phyloP scores from a whole-genome alignment of 1,140 invertebrate genomes.

The Drosophila serrata region DNA sequence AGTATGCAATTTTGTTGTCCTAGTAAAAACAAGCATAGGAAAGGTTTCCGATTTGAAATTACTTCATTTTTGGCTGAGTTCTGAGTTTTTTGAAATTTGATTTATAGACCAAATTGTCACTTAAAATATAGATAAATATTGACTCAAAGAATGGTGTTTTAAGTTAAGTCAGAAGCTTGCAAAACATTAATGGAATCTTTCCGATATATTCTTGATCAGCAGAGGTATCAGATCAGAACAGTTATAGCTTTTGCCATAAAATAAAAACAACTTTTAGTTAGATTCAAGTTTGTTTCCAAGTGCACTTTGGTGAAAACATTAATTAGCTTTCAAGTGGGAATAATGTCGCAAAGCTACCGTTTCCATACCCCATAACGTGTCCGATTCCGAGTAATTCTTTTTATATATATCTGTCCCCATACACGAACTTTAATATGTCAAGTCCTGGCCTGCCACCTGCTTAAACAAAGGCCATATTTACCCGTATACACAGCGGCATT shows the following conservation, averaged over 20 bases:
- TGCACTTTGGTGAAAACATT: neutral
- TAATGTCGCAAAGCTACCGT: constrained; percentile 5
- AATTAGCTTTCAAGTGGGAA: constrained; percentile 11
- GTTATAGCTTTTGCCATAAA: neutral
- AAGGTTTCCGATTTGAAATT: no score
- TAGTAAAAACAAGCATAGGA: no score
- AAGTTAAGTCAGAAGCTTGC: no score
- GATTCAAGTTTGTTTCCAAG: neutral
- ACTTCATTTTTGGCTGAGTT: no score
- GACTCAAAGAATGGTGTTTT: no score
- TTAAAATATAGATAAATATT: no score
- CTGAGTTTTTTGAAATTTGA: no score
- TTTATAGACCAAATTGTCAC: no score
- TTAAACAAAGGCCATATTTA: constrained; percentile 51
- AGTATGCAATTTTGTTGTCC: no score
- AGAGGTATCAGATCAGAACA: neutral
- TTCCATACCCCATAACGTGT: neutral
- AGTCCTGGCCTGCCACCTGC: constrained; percentile 39
- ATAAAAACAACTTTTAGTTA: neutral
- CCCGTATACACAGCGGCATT: constrained; percentile 40
- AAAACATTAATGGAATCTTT: no score
- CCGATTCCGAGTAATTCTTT: constrained; percentile 5
- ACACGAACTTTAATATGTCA: constrained; percentile 33
- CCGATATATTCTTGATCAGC: no score
- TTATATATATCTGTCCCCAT: constrained; percentile 15